Conservation (phyloP, 2,113 vertebrate genomes). For the Pteruthius melanotis region DNA sequence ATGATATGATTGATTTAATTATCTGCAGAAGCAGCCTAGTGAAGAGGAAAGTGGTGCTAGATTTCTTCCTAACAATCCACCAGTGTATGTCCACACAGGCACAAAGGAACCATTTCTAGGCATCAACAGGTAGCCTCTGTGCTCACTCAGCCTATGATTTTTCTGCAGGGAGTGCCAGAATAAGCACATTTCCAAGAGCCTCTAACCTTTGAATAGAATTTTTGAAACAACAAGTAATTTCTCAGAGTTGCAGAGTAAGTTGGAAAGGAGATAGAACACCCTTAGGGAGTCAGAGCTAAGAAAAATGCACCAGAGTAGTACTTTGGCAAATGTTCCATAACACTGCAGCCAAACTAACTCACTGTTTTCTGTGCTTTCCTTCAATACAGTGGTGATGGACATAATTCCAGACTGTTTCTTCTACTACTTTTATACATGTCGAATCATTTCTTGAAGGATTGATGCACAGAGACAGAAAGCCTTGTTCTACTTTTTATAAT, state of each 20-base stretch:
- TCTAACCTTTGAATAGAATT: not conserved
- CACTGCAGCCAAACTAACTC: conserved; percentile 27
- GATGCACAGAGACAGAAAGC: not conserved
- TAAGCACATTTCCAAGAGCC: not conserved
- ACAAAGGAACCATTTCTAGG: not conserved
- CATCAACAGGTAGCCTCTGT: not conserved
- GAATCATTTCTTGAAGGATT: not conserved
- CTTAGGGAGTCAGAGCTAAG: conserved; percentile 10
- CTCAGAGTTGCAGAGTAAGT: not conserved
- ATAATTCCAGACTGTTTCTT: not conserved
- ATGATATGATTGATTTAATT: not conserved
- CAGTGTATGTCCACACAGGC: not conserved
- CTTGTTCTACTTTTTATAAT: not conserved
- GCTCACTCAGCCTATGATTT: not conserved
- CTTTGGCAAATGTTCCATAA: conserved; percentile 39
- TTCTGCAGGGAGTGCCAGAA: not conserved
- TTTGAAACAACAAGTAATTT: conserved; percentile 29
- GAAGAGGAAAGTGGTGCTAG: not conserved
- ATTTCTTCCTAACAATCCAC: not conserved
- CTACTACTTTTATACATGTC: not conserved
- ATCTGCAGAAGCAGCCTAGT: not conserved
- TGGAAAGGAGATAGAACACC: not conserved
- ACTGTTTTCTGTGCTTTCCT: not conserved
- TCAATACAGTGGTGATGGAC: not conserved
- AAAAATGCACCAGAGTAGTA: conserved; percentile 4